Conservation (phyloP, 2,888 invertebrate species). For the Cepaea hortensis region DNA sequence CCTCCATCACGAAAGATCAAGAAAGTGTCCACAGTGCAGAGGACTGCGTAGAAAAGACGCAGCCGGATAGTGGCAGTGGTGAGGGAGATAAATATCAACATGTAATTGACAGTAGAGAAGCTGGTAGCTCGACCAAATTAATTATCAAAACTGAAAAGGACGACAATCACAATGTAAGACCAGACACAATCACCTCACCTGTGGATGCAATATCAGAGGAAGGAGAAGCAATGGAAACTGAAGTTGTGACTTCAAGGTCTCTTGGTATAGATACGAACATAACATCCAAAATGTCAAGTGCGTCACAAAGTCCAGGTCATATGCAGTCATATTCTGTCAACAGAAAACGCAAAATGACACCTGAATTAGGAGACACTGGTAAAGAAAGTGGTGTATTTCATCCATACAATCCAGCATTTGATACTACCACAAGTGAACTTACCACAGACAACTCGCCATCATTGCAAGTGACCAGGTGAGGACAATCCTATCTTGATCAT, state of each 20-base stretch:
- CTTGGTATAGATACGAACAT: neutral
- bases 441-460: too few species aligned
- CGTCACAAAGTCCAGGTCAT: neutral
- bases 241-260: neutral
- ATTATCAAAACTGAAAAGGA: neutral
- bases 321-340: neutral
- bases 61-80: neutral
- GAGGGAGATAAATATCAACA: too few species aligned
- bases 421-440: constrained; percentile 78
- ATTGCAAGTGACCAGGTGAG: too few species aligned
- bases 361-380: constrained; percentile 69
- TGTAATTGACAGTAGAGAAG: too few species aligned
- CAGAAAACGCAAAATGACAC: constrained; percentile 56
- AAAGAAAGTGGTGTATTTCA: constrained; percentile 80
- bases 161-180: constrained; percentile 37
- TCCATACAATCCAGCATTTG: constrained; percentile 75
- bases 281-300: too few species aligned
- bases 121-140: too few species aligned
- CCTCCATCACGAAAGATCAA: too few species aligned
- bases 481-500: too few species aligned
- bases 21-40: too few species aligned
- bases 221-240: constrained; percentile 55
- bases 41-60: neutral
- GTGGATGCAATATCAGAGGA: constrained; percentile 68
- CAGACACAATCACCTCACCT: constrained; percentile 36